Evolutionary conservation across 2,888 invertebrate species (phyloP).

Genomic region (Lasius platythorax): DNA sequence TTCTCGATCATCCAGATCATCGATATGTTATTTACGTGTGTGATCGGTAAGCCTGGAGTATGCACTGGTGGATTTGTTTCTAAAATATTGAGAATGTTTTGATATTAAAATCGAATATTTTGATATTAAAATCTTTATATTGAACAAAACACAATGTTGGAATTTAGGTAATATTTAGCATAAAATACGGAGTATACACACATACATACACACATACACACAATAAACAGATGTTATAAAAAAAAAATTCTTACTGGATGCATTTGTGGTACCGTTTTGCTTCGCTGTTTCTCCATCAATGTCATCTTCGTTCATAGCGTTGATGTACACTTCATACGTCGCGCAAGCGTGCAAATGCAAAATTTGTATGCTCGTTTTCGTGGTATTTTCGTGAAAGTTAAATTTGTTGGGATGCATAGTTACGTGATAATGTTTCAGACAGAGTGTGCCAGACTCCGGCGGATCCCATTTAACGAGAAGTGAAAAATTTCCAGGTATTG

Average conservation of each 20-base stretch:
- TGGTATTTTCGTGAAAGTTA: conserved; percentile 20
- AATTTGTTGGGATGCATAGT: conserved; percentile 57
- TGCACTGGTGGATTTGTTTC: conserved; percentile 69
- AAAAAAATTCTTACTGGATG: conserved; percentile 45
- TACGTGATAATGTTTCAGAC: conserved; percentile 76
- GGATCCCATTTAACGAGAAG: conserved; percentile 76
- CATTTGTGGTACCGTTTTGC: conserved; percentile 14
- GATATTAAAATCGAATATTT: background rate
- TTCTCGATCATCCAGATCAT: conserved; percentile 76
- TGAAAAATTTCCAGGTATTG: conserved; percentile 65
- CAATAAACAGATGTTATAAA: background rate
- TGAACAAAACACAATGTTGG: background rate
- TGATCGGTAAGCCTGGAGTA: background rate
- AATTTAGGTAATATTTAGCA: conserved; percentile 13
- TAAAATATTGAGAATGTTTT: conserved; percentile 38
- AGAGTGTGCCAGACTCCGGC: conserved; percentile 71
- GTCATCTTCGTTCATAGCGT: conserved; percentile 68
- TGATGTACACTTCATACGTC: conserved; percentile 72
- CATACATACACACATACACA: no score
- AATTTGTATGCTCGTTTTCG: conserved; percentile 66
- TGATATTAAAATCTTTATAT: background rate
- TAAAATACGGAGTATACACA: background rate
- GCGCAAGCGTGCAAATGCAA: conserved; percentile 74
- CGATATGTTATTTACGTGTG: conserved; percentile 60
- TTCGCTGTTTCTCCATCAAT: conserved; percentile 55